These are phyloP conservation scores for Clinocottus analis DNA, from an alignment of 2,113 vertebrate genomes.

Conservation along the genomic window DNA sequence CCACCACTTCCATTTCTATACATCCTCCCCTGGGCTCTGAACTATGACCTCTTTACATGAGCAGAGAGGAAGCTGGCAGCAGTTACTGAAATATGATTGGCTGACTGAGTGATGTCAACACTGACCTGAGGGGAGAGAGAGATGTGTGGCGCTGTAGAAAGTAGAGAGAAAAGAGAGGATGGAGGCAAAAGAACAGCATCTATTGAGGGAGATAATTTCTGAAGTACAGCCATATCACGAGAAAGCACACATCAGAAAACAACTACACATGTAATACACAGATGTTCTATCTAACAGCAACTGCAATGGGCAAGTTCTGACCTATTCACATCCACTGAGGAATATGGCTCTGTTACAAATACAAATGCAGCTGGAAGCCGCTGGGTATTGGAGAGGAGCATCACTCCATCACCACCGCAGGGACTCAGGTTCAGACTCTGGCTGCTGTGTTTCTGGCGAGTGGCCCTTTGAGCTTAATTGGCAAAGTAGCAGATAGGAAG, in stretches of 20 bases:
- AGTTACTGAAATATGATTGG: constrained; percentile 46
- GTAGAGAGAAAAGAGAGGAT: not conserved
- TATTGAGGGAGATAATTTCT: constrained; percentile 14
- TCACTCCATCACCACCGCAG: constrained; percentile 15
- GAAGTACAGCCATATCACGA: constrained; percentile 3
- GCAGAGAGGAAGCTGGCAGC: constrained; percentile 25
- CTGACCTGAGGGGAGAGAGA: constrained; percentile 30
- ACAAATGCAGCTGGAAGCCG: constrained; percentile 48
- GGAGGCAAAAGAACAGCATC: not conserved
- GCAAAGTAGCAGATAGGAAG: constrained; percentile 33
- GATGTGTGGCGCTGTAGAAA: not conserved
- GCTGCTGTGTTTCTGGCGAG: constrained; percentile 30
- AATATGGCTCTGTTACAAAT: constrained; percentile 52
- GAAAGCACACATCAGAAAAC: constrained; percentile 16
- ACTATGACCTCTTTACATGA: constrained; percentile 53
- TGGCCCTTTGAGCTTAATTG: constrained; percentile 52
- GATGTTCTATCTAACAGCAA: constrained; percentile 25
- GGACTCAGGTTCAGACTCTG: constrained; percentile 47
- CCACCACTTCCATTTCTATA: constrained; percentile 10
- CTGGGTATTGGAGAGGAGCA: constrained; percentile 13
- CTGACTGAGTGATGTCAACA: constrained; percentile 24
- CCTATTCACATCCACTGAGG: constrained; percentile 44
- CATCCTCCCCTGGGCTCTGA: constrained; percentile 33
- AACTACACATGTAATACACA: constrained; percentile 25
- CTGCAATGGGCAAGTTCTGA: constrained; percentile 43